These are phyloP conservation scores for Cardiocondyla obscurior DNA, from an alignment of 1,140 invertebrate species.

Conservation along the genomic window DNA sequence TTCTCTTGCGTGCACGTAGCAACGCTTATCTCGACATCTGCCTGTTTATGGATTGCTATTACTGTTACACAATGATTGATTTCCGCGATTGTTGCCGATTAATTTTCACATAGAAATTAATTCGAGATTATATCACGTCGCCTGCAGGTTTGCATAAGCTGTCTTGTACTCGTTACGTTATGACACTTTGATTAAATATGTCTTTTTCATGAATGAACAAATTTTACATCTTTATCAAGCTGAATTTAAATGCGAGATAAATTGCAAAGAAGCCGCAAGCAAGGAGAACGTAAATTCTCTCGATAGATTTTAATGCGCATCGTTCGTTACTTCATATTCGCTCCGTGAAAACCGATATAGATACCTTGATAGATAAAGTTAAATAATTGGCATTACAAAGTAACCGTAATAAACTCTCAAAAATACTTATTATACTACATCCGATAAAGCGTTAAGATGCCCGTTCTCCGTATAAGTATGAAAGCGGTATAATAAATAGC, in stretches of 20 bases:
- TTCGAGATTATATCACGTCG: background rate
- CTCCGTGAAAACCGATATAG: background rate
- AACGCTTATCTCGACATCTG: background rate
- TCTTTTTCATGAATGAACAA: background rate
- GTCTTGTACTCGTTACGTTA: background rate
- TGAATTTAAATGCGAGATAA: background rate
- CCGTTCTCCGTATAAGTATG: slow-evolving; percentile 21
- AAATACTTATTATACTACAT: background rate
- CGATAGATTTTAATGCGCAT: background rate
- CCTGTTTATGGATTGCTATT: background rate
- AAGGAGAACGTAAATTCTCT: background rate
- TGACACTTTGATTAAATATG: background rate
- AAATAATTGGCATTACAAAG: slow-evolving; percentile 11
- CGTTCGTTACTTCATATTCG: background rate
- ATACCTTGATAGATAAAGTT: slow-evolving; percentile 6
- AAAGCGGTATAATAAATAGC: slow-evolving; percentile 23
- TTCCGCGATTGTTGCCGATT: background rate
- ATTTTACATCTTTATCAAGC: background rate
- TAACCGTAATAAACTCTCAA: background rate
- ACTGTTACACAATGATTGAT: slow-evolving; percentile 15
- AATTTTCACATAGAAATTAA: slow-evolving; percentile 5
- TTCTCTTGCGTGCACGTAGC: background rate
- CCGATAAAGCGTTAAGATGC: background rate
- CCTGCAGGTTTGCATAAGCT: background rate
- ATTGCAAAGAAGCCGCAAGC: background rate